A percentile compares a stretch with the other conserved stretches of the same genome.
Conservation (phyloP, 2,113 vertebrate genomes). For the Nothobranchius furzeri region DNA sequence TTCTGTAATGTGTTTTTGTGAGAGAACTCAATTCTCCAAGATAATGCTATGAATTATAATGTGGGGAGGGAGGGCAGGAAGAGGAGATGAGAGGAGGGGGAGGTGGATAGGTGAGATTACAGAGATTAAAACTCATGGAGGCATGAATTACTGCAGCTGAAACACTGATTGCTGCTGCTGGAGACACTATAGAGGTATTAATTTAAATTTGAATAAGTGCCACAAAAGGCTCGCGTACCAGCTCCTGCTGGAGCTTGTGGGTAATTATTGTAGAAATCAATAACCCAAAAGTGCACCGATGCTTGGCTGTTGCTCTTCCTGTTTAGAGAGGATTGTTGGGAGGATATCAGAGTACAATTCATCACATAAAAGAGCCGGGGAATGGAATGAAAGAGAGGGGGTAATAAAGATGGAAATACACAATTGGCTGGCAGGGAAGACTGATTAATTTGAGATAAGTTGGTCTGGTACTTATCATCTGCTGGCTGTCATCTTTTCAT, state of each 20-base stretch:
- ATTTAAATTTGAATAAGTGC: constrained; percentile 64
- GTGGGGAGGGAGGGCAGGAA: constrained; percentile 27
- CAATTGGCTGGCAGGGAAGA: constrained; percentile 13
- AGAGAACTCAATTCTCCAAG: constrained; percentile 44
- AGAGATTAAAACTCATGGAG: constrained; percentile 56
- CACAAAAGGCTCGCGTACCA: constrained; percentile 34
- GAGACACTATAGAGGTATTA: constrained; percentile 45
- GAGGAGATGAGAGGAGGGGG: constrained; percentile 3
- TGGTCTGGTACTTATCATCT: constrained; percentile 7
- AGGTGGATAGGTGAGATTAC: constrained; percentile 54
- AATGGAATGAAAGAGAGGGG: constrained; percentile 17
- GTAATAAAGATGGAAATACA: constrained; percentile 33
- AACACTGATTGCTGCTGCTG: constrained; percentile 42
- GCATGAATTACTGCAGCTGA: constrained; percentile 35
- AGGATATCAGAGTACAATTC: constrained; percentile 28
- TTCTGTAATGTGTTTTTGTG: constrained; percentile 34
- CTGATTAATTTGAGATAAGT: constrained; percentile 22
- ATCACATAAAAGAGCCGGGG: constrained; percentile 10
- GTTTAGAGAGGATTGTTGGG: constrained; percentile 24
- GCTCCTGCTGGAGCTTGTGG: constrained; percentile 48
- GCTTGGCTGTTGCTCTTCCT: constrained; percentile 36
- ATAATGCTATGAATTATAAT: constrained; percentile 56
- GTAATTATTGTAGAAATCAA: constrained; percentile 71
- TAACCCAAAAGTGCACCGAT: constrained; percentile 50
- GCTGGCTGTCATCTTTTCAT: constrained; percentile 3